Percentiles rank a stretch among this genome's conserved stretches.
Conservation (phyloP, 2,888 invertebrate species). For the Physocephala rufipes region DNA sequence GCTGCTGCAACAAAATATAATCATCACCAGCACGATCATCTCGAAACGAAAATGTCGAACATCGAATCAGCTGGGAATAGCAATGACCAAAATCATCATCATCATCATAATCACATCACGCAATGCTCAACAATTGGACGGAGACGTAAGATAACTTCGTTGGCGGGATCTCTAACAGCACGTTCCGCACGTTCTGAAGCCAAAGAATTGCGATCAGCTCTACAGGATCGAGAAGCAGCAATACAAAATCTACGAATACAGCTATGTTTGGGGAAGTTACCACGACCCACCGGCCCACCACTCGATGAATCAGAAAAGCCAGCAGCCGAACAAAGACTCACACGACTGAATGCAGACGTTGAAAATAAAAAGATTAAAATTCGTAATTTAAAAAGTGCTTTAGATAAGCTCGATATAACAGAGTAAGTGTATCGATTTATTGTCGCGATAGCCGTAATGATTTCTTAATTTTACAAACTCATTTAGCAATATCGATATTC, state of each 20-base stretch:
- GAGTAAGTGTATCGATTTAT: slow-evolving; percentile 72
- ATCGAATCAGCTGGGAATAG: slow-evolving; percentile 81
- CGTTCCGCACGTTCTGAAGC: slow-evolving; percentile 57
- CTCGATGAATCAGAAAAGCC: slow-evolving; percentile 69
- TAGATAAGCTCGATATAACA: slow-evolving; percentile 85
- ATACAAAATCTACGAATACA: slow-evolving; percentile 73
- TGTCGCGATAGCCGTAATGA: background rate
- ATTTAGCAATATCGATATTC: slow-evolving; percentile 84
- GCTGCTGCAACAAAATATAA: slow-evolving; percentile 55
- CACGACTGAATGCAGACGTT: slow-evolving; percentile 73
- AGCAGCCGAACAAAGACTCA: slow-evolving; percentile 71
- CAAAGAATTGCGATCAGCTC: slow-evolving; percentile 75
- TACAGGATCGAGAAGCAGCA: slow-evolving; percentile 83
- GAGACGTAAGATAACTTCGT: slow-evolving; percentile 66
- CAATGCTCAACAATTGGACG: slow-evolving; percentile 66
- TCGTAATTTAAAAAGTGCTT: slow-evolving; percentile 80
- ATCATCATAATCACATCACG: slow-evolving; percentile 72
- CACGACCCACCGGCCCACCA: slow-evolving; percentile 65
- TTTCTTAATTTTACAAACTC: slow-evolving; percentile 25
- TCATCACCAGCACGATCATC: slow-evolving; percentile 50
- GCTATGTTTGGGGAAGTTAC: slow-evolving; percentile 61
- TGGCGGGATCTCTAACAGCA: slow-evolving; percentile 57
- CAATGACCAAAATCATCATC: slow-evolving; percentile 71
- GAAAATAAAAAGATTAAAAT: slow-evolving; percentile 82
- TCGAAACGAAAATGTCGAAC: slow-evolving; percentile 75